phyloP scores from a whole-genome alignment of 2,113 vertebrate genomes.

The Ploceus nigricollis region DNA sequence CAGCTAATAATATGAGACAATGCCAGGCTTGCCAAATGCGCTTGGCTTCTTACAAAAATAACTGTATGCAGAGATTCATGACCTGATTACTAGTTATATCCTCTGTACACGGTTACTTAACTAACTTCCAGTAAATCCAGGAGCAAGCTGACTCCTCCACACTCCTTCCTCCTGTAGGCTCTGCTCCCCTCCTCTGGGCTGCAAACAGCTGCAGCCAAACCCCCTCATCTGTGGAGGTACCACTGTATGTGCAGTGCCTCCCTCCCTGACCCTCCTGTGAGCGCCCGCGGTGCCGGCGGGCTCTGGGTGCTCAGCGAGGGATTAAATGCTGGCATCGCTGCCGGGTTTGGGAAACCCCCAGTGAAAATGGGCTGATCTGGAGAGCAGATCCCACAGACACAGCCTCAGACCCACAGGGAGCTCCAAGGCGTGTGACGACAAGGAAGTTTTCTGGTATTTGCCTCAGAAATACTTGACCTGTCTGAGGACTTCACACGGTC shows the following conservation, averaged over 20 bases:
- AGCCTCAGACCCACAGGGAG: background rate
- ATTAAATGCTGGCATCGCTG: background rate
- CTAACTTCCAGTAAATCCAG: background rate
- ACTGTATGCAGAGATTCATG: background rate
- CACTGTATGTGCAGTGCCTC: background rate
- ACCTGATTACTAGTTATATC: constrained; percentile 5
- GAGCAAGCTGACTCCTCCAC: background rate
- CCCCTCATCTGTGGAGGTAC: background rate
- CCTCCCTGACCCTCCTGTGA: background rate
- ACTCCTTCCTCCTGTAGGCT: background rate
- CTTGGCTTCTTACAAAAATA: constrained; percentile 11
- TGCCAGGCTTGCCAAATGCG: background rate
- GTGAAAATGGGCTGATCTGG: background rate
- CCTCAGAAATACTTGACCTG: background rate
- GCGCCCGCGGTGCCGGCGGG: background rate
- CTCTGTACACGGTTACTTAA: background rate
- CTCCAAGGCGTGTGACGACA: background rate
- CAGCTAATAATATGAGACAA: background rate
- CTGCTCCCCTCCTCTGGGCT: background rate
- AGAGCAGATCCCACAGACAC: background rate
- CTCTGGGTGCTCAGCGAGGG: background rate
- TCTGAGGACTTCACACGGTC: background rate
- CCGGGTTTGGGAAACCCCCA: background rate
- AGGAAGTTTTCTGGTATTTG: background rate
- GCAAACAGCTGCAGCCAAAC: background rate